Conservation (phyloP, 2,888 invertebrate species). For the Agapostemon virescens region DNA sequence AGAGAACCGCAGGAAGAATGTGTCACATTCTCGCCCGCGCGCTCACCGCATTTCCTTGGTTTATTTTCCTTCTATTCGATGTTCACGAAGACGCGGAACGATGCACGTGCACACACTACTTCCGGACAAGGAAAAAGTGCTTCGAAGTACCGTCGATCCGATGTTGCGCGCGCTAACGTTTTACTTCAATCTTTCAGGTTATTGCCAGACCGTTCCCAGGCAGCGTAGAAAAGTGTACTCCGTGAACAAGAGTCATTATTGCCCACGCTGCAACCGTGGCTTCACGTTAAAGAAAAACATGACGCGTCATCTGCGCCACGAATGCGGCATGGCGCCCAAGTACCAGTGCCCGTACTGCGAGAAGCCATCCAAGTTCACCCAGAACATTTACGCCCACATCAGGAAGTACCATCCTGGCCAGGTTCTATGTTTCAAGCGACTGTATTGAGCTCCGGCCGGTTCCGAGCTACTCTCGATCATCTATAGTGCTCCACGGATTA, state of each 20-base stretch:
- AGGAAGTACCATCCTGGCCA: conserved; percentile 70
- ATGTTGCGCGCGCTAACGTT: conserved; percentile 41
- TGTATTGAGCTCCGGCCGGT: conserved; percentile 58
- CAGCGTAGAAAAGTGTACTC: conserved; percentile 63
- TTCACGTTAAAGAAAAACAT: conserved; percentile 74
- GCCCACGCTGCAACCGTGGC: conserved; percentile 72
- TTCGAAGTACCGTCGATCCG: neutral
- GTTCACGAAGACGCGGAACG: conserved; percentile 41
- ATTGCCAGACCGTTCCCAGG: conserved; percentile 40
- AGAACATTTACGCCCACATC: conserved; percentile 74
- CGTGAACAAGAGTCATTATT: conserved; percentile 67
- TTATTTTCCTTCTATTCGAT: neutral
- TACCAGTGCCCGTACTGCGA: conserved; percentile 78
- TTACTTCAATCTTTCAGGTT: conserved; percentile 66
- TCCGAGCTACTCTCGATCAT: neutral
- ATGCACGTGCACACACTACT: conserved; percentile 31
- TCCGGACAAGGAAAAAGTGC: conserved; percentile 24
- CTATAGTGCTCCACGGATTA: neutral
- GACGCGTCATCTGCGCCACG: conserved; percentile 72
- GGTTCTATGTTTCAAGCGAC: conserved; percentile 58
- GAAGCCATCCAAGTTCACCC: conserved; percentile 71
- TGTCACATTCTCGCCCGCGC: neutral
- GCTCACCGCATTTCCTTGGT: neutral
- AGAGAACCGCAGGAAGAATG: neutral
- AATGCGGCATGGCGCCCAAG: conserved; percentile 75